Base-by-base conservation (phyloP, 2,888 invertebrate genomes). In the Rhogogaster chlorosoma region DNA sequence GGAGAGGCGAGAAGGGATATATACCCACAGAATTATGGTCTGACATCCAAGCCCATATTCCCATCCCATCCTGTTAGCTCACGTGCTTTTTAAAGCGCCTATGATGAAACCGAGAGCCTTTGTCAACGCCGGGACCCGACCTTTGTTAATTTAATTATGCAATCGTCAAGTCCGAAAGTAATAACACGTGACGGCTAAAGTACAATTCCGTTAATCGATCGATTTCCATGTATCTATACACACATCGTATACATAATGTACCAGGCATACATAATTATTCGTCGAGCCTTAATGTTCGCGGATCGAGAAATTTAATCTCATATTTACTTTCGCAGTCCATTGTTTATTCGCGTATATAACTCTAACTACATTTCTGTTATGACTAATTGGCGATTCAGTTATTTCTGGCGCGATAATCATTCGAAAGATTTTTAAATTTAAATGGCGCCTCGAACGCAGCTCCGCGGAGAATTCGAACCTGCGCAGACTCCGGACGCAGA, bases 121-220 rank as follows among this genome's bases (percentile, higher is more conserved):
- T 83, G 83, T 83, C 67, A 83, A 42, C 80, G 80, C 38, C 38
- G 29, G 32, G 36, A 61, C 70, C 64, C 67, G 83, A 70, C 83
- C 83, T 83, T 32, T 64, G 83, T 64, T 67, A 73, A 85, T 84
- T 49, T 70, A 83, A 85, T 84, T 70, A 67, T 77, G 88, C 90
- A 78, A 88, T 89, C 45, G 87, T 91, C 87, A 90, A 85, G 88
- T 89, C 87, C 38, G 26, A 80, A 64, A 80, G 64, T 49, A 83
- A 83, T 67, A 83, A 83, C 83, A 83, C 83, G 83, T 83, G 83
- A 83, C 83, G 83, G 45, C 15, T 29, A n/a, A 45, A 83, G 57
- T 61, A 38, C 80, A 26, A 83, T 83, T 70, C 45, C 45, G 29
- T 67, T 83, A 80, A 80, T 80, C 80, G 80, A 61, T 61, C 49